phyloP scores from a whole-genome alignment of 2,113 vertebrate species.

The Poicephalus meyeri region DNA sequence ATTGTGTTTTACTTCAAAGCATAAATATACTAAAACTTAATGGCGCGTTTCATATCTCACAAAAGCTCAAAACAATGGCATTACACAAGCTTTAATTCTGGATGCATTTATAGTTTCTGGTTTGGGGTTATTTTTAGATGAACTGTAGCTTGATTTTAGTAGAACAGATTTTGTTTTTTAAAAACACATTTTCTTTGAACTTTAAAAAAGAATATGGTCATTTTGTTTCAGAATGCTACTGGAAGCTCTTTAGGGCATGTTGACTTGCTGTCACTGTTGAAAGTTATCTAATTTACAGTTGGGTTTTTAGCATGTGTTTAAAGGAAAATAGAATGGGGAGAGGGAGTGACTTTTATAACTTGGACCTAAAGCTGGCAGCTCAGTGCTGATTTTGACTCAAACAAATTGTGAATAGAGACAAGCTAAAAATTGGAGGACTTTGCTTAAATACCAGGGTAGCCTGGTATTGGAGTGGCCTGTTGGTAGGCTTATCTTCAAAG shows the following conservation, averaged over 20 bases:
- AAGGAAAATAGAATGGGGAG: neutral
- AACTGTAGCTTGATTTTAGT: neutral
- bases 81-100: neutral
- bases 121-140: constrained; percentile 40
- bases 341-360: neutral
- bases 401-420: neutral
- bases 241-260: neutral
- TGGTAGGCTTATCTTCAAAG: neutral
- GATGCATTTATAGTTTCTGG: constrained; percentile 1
- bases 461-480: neutral
- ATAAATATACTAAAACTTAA: constrained; percentile 63
- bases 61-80: constrained; percentile 18
- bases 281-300: neutral
- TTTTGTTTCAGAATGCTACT: neutral
- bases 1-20: constrained; percentile 65
- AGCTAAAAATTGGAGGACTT: neutral
- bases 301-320: neutral
- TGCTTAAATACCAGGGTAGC: neutral
- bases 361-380: neutral
- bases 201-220: neutral
- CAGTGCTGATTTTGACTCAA: neutral
- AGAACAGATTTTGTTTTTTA: neutral
- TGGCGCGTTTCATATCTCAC: constrained; percentile 51
- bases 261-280: neutral
- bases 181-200: neutral